A percentile compares a stretch with the other conserved stretches of the same genome.
Conservation (phyloP, 2,113 vertebrate genomes). For the Sebastes schlegelii region DNA sequence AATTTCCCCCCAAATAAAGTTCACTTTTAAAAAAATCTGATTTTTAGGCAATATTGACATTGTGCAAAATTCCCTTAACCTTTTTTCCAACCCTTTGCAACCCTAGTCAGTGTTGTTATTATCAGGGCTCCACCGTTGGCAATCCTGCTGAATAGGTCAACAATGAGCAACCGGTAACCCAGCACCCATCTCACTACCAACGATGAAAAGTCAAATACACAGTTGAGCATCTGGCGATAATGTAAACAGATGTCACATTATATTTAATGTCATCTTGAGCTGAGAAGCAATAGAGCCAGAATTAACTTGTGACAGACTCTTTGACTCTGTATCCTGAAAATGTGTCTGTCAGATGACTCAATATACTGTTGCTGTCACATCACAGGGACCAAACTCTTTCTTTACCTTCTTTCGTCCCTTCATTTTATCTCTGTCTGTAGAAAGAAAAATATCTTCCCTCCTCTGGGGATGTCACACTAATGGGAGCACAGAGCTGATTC, state of each 20-base stretch:
- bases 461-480: slow-evolving; percentile 39
- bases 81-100: background rate
- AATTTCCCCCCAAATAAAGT: background rate
- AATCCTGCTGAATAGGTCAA: background rate
- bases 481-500: slow-evolving; percentile 46
- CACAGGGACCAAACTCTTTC: background rate
- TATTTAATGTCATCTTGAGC: slow-evolving; percentile 5
- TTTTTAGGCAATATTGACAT: too few relatives aligned
- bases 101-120: background rate
- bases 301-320: background rate
- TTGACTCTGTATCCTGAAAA: background rate
- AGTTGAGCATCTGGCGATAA: background rate
- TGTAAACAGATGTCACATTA: background rate
- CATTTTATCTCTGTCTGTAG: slow-evolving; percentile 5
- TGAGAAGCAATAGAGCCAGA: background rate
- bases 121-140: background rate
- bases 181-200: background rate
- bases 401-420: background rate
- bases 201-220: background rate
- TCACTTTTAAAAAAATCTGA: too few relatives aligned
- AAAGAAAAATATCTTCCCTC: slow-evolving; percentile 1
- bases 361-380: background rate
- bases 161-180: background rate
- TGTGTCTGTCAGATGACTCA: background rate
- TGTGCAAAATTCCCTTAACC: background rate